Evolutionary conservation across 35 echinoderm and acorn worm genomes (phyloP), one percentile per base, ranked within the genome.

Genomic region (Lytechinus variegatus): DNA sequence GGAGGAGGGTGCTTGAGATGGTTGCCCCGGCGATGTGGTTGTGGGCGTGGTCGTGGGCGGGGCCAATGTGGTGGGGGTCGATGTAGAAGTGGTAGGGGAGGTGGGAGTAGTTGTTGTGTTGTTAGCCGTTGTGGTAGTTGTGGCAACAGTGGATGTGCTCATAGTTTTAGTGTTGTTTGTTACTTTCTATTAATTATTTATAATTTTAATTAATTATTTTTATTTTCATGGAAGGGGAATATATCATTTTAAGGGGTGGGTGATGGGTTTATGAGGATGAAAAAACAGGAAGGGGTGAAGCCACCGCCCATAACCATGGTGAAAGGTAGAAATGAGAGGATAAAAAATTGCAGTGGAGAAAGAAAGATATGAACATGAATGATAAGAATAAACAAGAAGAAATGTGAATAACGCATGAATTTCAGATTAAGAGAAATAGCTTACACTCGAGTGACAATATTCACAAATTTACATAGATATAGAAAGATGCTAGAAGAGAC

Each of bases 31-130:
- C 53, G 92, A 54, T 12, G 92, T 53, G 92, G 52, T 93, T 11
- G 92, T 93, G 92, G 92, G 52, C 27, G 92, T 93, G 54, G 54
- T 93, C 53, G 55, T 27, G 14, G 92, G 92, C 27, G 92, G 52
- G 53, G 54, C 54, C 9, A 57, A 54, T 10, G 92, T 27, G 55
- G 92, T 57, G 54, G 54, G 92, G 28, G 92, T 93, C 9, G 92
- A 53, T 11, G 92, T 93, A 93, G 92, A 53, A 10, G 92, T 93
- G 92, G 88, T 54, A 10, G 88, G 29, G 52, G 88, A 44, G 11
- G 88, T 90, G 88, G 88, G 28, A 54, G 92, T 93, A 54, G 92
- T 93, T 33, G 92, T 93, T 7, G 92, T 28, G 92, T 54, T 93
- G 52, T 27, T 93, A 54, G 92, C 53, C 14, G 92, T 90, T 44